A percentile compares a stretch with the other conserved stretches of the same genome.
Conservation (phyloP, 2,888 invertebrate genomes). For the Ectobius pallidus region DNA sequence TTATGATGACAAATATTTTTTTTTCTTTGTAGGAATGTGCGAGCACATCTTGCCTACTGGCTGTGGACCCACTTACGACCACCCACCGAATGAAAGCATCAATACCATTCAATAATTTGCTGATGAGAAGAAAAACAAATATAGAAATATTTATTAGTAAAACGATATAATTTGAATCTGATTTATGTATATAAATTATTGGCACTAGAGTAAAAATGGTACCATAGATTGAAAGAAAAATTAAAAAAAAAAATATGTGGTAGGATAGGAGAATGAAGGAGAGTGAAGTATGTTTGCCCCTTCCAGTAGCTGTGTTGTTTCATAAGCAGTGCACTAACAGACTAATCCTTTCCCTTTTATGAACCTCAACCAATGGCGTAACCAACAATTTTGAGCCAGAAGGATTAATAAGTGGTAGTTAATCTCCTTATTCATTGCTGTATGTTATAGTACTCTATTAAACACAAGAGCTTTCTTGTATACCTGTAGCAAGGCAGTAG, state of each 20-base stretch:
- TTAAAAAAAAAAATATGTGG: not conserved
- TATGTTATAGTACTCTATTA: too few species aligned
- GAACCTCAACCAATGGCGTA: too few species aligned
- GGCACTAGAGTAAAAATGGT: constrained; percentile 13
- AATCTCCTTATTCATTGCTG: too few species aligned
- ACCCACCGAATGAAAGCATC: constrained; percentile 26
- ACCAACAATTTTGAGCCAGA: too few species aligned
- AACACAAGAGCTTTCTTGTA: too few species aligned
- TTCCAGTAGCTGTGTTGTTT: constrained; percentile 5
- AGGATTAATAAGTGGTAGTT: too few species aligned
- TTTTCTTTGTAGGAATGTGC: constrained; percentile 39
- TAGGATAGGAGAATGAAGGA: not conserved
- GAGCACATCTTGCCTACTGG: constrained; percentile 39
- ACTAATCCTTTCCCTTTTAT: not conserved
- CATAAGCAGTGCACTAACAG: constrained; percentile 11
- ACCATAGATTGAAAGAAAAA: not conserved
- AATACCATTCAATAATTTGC: constrained; percentile 18
- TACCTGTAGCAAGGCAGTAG: too few species aligned
- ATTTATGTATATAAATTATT: constrained; percentile 15
- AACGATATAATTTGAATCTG: not conserved
- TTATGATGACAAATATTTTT: not conserved
- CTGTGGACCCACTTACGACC: constrained; percentile 38
- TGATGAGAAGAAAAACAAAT: constrained; percentile 24
- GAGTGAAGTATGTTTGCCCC: not conserved
- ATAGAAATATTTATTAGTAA: constrained; percentile 12